These are phyloP conservation scores for Arctia plantaginis DNA, from an alignment of 2,888 invertebrate species.

Conservation along the genomic window DNA sequence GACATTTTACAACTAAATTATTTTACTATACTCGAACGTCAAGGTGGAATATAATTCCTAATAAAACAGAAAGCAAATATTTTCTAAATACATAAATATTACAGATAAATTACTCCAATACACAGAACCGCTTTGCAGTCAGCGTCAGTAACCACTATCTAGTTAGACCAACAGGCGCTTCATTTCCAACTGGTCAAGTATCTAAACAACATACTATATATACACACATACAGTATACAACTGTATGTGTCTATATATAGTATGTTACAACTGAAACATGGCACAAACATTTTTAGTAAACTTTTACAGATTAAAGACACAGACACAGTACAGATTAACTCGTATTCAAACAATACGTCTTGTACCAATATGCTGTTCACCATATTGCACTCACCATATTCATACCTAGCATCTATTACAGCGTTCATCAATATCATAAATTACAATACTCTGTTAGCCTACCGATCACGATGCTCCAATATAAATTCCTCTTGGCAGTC, in stretches of 20 bases:
- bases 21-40: neutral
- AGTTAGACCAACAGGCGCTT: too few species aligned
- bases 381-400: neutral
- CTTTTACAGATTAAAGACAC: neutral
- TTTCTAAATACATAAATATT: neutral
- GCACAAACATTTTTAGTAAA: too few species aligned
- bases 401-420: slow-evolving; percentile 5
- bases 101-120: too few species aligned
- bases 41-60: neutral
- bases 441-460: slow-evolving; percentile 29
- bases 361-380: neutral
- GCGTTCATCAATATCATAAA: slow-evolving; percentile 41
- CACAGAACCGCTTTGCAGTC: too few species aligned
- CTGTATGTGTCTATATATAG: too few species aligned
- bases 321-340: neutral
- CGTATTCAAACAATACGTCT: neutral
- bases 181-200: too few species aligned
- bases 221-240: too few species aligned
- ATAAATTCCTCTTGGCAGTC: slow-evolving; percentile 60
- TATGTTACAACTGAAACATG: neutral
- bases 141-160: too few species aligned
- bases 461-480: slow-evolving; percentile 55
- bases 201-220: too few species aligned
- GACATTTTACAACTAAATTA: neutral
- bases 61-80: neutral